These are phyloP conservation scores for Falco novaeseelandiae DNA, from an alignment of 2,797 vertebrate species.

Conservation along the genomic window DNA sequence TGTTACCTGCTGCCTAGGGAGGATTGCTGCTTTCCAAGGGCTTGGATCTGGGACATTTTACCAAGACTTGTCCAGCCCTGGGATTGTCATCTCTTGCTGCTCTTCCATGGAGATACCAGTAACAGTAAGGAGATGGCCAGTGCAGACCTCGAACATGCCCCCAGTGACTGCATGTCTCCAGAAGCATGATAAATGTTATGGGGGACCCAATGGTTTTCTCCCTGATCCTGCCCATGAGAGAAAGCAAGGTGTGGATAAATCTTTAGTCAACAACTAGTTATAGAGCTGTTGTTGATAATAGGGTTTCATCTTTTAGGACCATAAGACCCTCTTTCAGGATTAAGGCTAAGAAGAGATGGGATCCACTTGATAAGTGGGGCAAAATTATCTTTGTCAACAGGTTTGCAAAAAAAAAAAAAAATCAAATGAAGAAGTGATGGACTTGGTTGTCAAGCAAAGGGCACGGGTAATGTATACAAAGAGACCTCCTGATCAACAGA, in stretches of 20 bases:
- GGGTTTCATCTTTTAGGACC: neutral
- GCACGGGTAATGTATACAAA: neutral
- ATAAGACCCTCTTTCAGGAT: neutral
- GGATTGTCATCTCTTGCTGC: neutral
- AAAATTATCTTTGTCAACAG: neutral
- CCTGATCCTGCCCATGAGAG: neutral
- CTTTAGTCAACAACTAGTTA: neutral
- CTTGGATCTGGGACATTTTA: neutral
- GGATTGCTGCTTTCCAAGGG: neutral
- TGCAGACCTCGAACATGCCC: neutral
- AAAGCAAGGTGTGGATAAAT: neutral
- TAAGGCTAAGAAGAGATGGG: neutral
- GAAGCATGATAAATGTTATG: neutral
- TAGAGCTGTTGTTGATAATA: neutral
- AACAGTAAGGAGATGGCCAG: neutral
- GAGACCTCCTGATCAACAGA: neutral
- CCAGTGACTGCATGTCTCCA: neutral
- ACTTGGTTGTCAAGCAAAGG: neutral
- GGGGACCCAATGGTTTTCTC: fast-evolving
- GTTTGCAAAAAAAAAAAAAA: neutral
- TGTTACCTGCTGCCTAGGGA: neutral
- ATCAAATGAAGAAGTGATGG: neutral
- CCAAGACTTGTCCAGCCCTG: neutral
- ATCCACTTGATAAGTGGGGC: neutral
- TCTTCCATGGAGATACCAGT: neutral